Conservation (phyloP, 2,113 vertebrate species). For the Calyptommatus sinebrachiatus region DNA sequence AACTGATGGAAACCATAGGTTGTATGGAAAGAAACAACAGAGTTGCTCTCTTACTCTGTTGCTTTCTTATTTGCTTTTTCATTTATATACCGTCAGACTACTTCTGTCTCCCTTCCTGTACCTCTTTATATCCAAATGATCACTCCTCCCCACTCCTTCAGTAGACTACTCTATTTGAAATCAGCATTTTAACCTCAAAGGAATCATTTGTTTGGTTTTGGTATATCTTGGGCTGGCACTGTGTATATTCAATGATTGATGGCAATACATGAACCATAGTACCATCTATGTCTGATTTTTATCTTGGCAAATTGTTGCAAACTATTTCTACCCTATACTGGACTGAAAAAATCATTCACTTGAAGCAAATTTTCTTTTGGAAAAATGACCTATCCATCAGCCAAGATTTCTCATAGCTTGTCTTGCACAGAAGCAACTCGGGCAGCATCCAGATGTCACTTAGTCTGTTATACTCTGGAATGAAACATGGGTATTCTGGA, state of each 20-base stretch:
- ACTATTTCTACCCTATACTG: background rate
- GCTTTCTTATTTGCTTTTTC: background rate
- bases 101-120: fast-evolving
- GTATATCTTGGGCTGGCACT: constrained; percentile 19
- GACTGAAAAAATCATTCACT: background rate
- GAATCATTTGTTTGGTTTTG: background rate
- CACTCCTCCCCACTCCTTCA: background rate
- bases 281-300: constrained; percentile 37
- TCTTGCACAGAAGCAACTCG: constrained; percentile 11
- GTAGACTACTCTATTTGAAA: background rate
- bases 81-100: no score
- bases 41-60: background rate
- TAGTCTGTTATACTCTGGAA: no score
- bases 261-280: constrained; percentile 52
- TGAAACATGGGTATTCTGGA: no score
- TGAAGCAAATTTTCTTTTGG: background rate
- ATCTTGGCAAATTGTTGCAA: constrained; percentile 18
- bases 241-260: constrained; percentile 50
- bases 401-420: constrained; percentile 31
- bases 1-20: background rate
- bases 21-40: fast-evolving
- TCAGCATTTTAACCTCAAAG: background rate
- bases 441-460: no score
- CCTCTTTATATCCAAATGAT: fast-evolving
- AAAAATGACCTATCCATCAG: background rate